Percentiles rank a stretch among this genome's conserved stretches.
These are phyloP conservation scores for Aurelia sp. DNA, from an alignment of 30 jellyfish, hydroid and myxozoan species.

Conservation along the genomic window DNA sequence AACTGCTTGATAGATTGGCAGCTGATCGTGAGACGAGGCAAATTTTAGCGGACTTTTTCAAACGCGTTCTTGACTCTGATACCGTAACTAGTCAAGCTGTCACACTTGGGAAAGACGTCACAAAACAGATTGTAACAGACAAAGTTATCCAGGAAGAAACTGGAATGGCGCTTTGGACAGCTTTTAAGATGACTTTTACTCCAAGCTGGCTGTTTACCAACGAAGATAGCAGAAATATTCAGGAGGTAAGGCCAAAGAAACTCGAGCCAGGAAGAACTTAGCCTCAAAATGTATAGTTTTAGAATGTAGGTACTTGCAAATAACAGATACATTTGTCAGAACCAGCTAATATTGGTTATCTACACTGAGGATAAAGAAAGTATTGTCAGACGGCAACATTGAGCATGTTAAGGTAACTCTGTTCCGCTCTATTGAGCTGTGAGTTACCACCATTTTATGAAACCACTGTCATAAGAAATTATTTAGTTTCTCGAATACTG, in stretches of 20 bases:
- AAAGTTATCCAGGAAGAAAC: slow-evolving; percentile 78
- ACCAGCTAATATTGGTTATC: no score
- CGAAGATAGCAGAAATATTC: background rate
- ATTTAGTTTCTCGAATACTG: no score
- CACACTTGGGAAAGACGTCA: slow-evolving; percentile 77
- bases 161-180: slow-evolving; percentile 86
- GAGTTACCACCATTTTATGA: no score
- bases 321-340: no score
- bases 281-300: no score
- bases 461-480: no score
- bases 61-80: slow-evolving; percentile 69
- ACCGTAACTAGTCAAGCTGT: slow-evolving; percentile 85
- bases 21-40: slow-evolving; percentile 51
- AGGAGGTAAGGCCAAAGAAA: background rate
- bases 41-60: slow-evolving; percentile 68
- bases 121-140: slow-evolving; percentile 77
- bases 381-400: no score
- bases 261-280: background rate
- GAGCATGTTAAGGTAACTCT: no score
- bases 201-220: slow-evolving; percentile 74
- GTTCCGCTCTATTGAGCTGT: no score
- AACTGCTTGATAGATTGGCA: slow-evolving; percentile 56
- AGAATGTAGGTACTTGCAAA: no score
- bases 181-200: slow-evolving; percentile 54
- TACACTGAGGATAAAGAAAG: no score